A percentile compares a stretch with the other conserved stretches of the same genome.
Conservation (phyloP, 64 coral and sea anemone genomes). For the Dendrophyllia cribrosa region DNA sequence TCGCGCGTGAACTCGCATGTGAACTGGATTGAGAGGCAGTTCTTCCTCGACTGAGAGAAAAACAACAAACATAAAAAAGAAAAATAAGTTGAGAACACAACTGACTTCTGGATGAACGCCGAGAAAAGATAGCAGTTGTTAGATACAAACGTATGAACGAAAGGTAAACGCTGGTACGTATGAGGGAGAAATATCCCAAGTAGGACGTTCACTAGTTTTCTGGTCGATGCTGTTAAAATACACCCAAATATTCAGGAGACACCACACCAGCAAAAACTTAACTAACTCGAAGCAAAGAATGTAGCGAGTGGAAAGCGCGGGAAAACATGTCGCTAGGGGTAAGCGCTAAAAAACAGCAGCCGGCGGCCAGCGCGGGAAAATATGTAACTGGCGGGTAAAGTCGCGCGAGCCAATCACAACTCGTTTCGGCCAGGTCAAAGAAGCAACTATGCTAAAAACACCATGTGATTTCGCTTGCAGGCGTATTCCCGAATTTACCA, state of each 20-base stretch:
- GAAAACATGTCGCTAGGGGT: background rate
- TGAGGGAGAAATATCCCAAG: background rate
- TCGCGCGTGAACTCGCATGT: conserved; percentile 64
- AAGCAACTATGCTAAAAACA: too few species aligned
- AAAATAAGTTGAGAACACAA: background rate
- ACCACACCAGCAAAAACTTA: background rate
- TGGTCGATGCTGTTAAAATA: background rate
- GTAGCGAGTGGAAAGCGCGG: background rate
- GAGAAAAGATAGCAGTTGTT: background rate
- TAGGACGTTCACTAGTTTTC: background rate
- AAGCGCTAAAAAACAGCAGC: too few species aligned
- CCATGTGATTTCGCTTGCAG: too few species aligned
- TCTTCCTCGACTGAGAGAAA: conserved; percentile 33
- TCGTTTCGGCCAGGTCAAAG: too few species aligned
- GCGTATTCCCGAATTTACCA: too few species aligned
- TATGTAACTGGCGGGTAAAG: background rate
- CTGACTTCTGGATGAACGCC: background rate
- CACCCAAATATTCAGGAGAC: background rate
- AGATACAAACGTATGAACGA: background rate
- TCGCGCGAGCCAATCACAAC: too few species aligned
- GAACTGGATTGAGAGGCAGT: conserved; percentile 66
- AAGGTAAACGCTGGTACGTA: background rate
- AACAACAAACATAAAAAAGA: background rate
- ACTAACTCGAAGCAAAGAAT: too few species aligned
- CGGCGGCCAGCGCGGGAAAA: background rate